Percentiles rank a stretch among this genome's conserved stretches.
phyloP scores from a whole-genome alignment of 1,140 invertebrate species.

The Brachionus plicatilis region DNA sequence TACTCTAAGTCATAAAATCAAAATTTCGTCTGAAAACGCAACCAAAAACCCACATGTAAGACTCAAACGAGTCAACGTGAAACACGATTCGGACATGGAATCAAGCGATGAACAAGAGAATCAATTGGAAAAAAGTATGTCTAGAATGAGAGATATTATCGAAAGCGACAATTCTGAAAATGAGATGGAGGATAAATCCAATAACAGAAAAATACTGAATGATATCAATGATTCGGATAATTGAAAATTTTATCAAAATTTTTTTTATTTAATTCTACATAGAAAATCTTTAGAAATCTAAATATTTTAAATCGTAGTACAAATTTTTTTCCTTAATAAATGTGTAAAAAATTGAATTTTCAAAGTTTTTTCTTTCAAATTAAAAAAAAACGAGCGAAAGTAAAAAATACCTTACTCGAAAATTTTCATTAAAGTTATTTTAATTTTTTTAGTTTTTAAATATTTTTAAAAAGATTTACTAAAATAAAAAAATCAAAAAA shows the following conservation, averaged over 20 bases:
- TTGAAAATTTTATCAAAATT: neutral
- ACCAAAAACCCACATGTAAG: slow-evolving; percentile 21
- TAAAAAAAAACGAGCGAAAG: too few species aligned
- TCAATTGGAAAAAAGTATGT: neutral
- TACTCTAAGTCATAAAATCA: neutral
- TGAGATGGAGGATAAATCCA: neutral
- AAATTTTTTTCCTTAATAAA: neutral
- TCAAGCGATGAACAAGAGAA: neutral
- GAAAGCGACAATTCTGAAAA: neutral
- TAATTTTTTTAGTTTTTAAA: too few species aligned
- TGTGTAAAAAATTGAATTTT: neutral
- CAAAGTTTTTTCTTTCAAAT: neutral
- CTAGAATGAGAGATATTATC: slow-evolving; percentile 19
- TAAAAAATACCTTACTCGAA: too few species aligned
- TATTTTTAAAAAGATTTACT: too few species aligned
- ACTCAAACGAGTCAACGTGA: neutral
- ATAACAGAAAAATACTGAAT: neutral
- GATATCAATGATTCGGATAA: neutral
- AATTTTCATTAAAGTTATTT: too few species aligned
- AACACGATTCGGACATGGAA: neutral
- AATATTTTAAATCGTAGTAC: neutral
- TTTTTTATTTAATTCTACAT: neutral
- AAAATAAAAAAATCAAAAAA: too few species aligned
- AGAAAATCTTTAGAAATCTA: neutral
- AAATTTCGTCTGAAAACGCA: neutral